Evolutionary conservation across 1,140 invertebrate species (phyloP).

Genomic region (Drosophila erecta): DNA sequence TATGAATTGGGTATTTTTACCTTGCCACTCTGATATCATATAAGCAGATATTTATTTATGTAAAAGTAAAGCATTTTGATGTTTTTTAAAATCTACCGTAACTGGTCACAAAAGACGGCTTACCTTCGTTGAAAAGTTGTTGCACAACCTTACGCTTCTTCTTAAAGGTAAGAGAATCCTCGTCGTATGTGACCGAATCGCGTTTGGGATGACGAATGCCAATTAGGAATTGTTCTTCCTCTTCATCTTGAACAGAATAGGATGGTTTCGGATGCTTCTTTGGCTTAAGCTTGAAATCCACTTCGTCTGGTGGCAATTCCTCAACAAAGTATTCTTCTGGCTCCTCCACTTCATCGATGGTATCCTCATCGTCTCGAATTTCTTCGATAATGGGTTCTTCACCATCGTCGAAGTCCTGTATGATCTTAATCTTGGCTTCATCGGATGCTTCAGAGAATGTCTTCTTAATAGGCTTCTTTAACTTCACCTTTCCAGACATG

Average conservation of each 20-base stretch:
- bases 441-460: constrained; percentile 90
- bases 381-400: constrained; percentile 89
- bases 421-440: constrained; percentile 90
- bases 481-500: constrained; percentile 91
- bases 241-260: constrained; percentile 81
- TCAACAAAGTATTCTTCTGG: constrained; percentile 86
- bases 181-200: constrained; percentile 83
- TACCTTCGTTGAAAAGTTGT: constrained; percentile 87
- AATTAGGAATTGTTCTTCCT: constrained; percentile 87
- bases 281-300: constrained; percentile 86
- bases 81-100: constrained; percentile 9
- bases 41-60: constrained; percentile 64
- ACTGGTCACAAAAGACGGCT: constrained; percentile 17
- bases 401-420: constrained; percentile 89
- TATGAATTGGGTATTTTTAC: constrained; percentile 66
- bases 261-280: constrained; percentile 82
- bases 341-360: constrained; percentile 88
- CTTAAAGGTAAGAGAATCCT: constrained; percentile 85
- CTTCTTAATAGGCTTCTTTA: constrained; percentile 89
- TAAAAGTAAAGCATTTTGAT: constrained; percentile 54
- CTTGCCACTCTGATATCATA: constrained; percentile 82
- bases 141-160: constrained; percentile 87
- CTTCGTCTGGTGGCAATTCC: constrained; percentile 85
- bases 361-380: constrained; percentile 88
- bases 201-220: constrained; percentile 85